Conservation (phyloP, 2,888 invertebrate genomes). For the Miltochrista miniata region DNA sequence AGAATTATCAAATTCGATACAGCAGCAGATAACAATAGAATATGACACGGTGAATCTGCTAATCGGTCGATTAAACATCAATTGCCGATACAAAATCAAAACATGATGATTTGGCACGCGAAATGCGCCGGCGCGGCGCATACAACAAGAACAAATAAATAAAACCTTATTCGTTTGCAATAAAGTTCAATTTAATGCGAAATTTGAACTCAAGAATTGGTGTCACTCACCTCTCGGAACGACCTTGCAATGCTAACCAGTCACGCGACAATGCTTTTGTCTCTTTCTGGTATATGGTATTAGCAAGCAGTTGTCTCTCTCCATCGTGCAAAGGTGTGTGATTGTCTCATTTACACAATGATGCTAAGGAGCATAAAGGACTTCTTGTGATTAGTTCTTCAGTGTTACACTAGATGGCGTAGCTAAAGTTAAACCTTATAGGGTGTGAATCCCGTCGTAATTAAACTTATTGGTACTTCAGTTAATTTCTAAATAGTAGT, state of each 20-base stretch:
- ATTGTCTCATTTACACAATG: slow-evolving; percentile 42
- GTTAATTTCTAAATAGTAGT: too few relatives aligned
- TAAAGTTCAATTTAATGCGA: slow-evolving; percentile 24
- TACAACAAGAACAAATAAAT: slow-evolving; percentile 30
- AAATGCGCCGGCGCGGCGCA: slow-evolving; percentile 54
- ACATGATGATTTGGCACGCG: slow-evolving; percentile 69
- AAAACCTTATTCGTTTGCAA: slow-evolving; percentile 7
- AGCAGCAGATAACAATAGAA: slow-evolving; percentile 46
- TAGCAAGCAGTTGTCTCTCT: slow-evolving; percentile 41
- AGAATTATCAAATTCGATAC: slow-evolving; percentile 47
- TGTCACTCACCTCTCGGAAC: slow-evolving; percentile 75
- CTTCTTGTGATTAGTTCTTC: slow-evolving; percentile 36
- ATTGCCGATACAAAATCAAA: slow-evolving; percentile 56
- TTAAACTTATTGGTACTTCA: too few relatives aligned
- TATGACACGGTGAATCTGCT: slow-evolving; percentile 43
- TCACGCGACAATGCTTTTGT: slow-evolving; percentile 59
- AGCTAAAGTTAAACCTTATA: too few relatives aligned
- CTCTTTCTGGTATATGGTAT: slow-evolving; percentile 41
- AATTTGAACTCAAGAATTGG: slow-evolving; percentile 26
- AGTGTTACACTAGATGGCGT: slow-evolving; percentile 38
- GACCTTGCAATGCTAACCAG: slow-evolving; percentile 84
- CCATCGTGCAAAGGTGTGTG: slow-evolving; percentile 43
- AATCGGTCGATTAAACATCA: slow-evolving; percentile 63
- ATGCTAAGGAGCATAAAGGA: slow-evolving; percentile 45
- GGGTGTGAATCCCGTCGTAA: too few relatives aligned